A percentile compares a stretch with the other conserved stretches of the same genome.
These are phyloP conservation scores for Allygus modestus DNA, from an alignment of 2,888 invertebrate genomes.

Conservation along the genomic window DNA sequence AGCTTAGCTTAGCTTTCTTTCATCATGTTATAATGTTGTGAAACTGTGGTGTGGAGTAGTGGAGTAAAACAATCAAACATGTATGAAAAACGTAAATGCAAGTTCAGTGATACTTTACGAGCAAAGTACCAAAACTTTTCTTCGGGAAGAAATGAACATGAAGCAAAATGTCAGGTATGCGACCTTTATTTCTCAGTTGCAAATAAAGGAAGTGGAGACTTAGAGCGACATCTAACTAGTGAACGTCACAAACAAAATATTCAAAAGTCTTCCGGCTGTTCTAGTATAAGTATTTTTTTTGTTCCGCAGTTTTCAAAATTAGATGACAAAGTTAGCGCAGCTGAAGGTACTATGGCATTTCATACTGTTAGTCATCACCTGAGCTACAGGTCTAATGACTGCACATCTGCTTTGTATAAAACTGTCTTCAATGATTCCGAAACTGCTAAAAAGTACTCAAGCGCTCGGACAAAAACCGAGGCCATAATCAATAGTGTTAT, in stretches of 20 bases:
- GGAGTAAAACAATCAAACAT: not conserved
- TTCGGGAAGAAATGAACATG: conserved; percentile 46
- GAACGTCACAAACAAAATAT: conserved; percentile 30
- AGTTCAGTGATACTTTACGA: conserved; percentile 42
- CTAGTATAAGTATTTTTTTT: conserved; percentile 27
- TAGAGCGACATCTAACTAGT: conserved; percentile 45
- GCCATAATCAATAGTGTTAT: conserved; percentile 66
- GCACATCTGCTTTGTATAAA: conserved; percentile 49
- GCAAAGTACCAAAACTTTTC: conserved; percentile 29
- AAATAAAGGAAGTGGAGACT: conserved; percentile 45
- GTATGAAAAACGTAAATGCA: conserved; percentile 47
- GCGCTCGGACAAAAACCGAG: conserved; percentile 57
- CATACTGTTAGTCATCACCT: conserved; percentile 55
- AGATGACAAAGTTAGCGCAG: conserved; percentile 39
- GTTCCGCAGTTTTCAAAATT: conserved; percentile 35
- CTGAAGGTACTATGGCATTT: conserved; percentile 53
- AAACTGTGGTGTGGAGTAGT: no score
- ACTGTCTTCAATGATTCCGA: conserved; percentile 50
- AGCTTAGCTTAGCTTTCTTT: no score
- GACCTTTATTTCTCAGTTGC: conserved; percentile 39
- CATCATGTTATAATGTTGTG: no score
- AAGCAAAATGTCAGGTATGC: conserved; percentile 45
- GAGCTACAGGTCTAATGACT: conserved; percentile 51
- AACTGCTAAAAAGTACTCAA: conserved; percentile 45
- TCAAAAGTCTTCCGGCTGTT: conserved; percentile 37